A percentile compares a stretch with the other conserved stretches of the same genome.
These are phyloP conservation scores for Heliornis fulica DNA, from an alignment of 2,113 vertebrate species.

Conservation along the genomic window DNA sequence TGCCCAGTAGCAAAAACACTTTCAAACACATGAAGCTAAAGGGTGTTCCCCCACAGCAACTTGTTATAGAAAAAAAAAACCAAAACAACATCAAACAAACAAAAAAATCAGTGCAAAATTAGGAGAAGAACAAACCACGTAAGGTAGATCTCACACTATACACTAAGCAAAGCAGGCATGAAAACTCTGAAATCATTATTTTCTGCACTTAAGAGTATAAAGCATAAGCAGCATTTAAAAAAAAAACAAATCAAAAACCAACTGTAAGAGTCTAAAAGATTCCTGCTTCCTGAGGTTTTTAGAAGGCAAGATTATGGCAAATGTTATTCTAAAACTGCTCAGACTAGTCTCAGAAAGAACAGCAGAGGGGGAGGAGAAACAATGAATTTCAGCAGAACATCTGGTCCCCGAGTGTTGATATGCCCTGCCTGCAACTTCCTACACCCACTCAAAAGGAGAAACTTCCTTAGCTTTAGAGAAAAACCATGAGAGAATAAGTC, in stretches of 20 bases:
- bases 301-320: neutral
- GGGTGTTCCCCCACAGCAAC: neutral
- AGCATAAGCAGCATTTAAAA: neutral
- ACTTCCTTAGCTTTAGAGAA: slow-evolving; percentile 24
- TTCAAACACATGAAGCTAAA: neutral
- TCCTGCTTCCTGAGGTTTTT: neutral
- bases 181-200: neutral
- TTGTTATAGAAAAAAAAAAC: neutral
- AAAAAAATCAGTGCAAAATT: neutral
- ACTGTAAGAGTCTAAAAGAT: neutral
- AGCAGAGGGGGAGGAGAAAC: slow-evolving; percentile 25
- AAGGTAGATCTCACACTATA: neutral
- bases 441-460: slow-evolving; percentile 48
- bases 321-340: neutral
- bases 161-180: neutral
- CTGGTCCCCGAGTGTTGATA: slow-evolving; percentile 40
- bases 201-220: neutral
- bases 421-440: slow-evolving; percentile 55
- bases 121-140: neutral
- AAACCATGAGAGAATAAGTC: slow-evolving; percentile 10
- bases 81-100: no score
- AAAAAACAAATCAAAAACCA: neutral
- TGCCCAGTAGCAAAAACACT: neutral
- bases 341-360: neutral
- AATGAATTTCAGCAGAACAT: slow-evolving; percentile 49